phyloP scores from a whole-genome alignment of 2,797 vertebrate genomes.

The Ateles fusciceps region DNA sequence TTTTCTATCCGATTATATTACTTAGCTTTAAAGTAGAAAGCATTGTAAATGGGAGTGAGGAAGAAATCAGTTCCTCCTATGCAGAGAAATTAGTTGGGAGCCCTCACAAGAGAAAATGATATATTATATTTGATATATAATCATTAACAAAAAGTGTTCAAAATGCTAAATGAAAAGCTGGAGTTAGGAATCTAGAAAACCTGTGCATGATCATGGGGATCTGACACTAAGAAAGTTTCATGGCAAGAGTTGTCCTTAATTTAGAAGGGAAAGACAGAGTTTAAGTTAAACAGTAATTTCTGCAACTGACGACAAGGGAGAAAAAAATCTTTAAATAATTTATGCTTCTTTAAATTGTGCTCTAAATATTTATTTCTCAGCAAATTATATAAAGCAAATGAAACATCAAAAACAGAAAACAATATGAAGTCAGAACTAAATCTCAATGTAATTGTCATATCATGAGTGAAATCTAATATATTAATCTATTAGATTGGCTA shows the following conservation, averaged over 20 bases:
- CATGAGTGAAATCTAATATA: conserved; percentile 14
- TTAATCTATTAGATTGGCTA: conserved; percentile 1
- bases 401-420: conserved; percentile 10
- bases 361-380: conserved; percentile 24
- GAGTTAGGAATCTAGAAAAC: not conserved
- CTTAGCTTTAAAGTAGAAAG: not conserved
- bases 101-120: not conserved
- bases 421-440: not conserved
- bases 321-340: not conserved
- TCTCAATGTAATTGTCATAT: conserved; percentile 5
- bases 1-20: not conserved
- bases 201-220: not conserved
- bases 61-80: not conserved
- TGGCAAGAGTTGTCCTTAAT: not conserved
- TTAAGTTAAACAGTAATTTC: not conserved
- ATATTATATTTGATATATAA: not conserved
- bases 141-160: not conserved
- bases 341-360: conserved; percentile 1
- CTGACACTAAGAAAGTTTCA: not conserved
- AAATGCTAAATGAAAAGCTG: conserved; percentile 11
- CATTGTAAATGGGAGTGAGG: not conserved
- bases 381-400: conserved; percentile 29
- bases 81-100: not conserved
- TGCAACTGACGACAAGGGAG: not conserved
- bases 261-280: not conserved